Evolutionary conservation across 2,113 vertebrate genomes (phyloP).

Genomic region (Sclerurus mexicanus): DNA sequence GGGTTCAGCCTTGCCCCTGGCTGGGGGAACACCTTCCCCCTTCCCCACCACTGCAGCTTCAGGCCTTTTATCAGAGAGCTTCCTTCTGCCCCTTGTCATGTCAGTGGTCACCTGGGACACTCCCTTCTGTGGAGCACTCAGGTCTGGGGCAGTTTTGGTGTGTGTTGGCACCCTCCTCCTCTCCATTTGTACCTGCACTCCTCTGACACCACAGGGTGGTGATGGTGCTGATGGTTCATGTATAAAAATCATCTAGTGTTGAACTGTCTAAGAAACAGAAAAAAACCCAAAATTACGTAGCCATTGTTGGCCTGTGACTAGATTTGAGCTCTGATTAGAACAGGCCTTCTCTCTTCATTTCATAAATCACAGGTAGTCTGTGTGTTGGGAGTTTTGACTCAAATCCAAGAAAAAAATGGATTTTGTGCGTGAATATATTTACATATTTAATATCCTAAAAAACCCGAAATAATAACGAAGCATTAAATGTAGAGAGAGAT

Average conservation of each 20-base stretch:
- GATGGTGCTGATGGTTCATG: background rate
- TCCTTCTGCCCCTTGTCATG: background rate
- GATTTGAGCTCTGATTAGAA: background rate
- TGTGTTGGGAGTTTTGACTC: background rate
- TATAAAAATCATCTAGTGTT: background rate
- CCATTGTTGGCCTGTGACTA: background rate
- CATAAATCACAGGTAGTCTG: constrained; percentile 18
- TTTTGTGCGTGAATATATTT: background rate
- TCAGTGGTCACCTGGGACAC: background rate
- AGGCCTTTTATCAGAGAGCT: background rate
- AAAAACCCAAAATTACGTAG: background rate
- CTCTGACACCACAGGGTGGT: fast-evolving
- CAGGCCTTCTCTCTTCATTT: background rate
- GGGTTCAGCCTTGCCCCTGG: background rate
- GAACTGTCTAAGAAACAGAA: background rate
- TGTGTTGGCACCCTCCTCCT: background rate
- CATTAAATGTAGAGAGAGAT: background rate
- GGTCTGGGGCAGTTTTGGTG: background rate
- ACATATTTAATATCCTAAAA: background rate
- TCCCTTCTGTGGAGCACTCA: background rate
- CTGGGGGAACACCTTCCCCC: background rate
- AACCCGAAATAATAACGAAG: background rate
- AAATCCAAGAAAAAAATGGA: background rate
- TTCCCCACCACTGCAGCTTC: background rate
- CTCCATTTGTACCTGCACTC: fast-evolving